Conservation (phyloP, 1,140 invertebrate genomes). For the Papilio polyxenes region DNA sequence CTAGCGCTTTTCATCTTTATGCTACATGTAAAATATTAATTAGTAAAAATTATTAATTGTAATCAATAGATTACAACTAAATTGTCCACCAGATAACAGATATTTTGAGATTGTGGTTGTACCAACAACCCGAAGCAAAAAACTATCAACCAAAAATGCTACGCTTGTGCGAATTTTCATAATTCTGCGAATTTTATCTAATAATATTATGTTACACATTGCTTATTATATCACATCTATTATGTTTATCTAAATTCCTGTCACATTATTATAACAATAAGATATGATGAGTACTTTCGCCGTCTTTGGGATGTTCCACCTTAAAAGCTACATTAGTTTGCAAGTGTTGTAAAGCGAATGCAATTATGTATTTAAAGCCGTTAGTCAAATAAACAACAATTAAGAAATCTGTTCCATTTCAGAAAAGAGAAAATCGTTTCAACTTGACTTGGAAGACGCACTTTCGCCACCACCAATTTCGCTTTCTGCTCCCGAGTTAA, state of each 20-base stretch:
- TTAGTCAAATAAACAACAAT: not conserved
- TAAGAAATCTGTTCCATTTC: conserved; percentile 51
- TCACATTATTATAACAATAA: too few species aligned
- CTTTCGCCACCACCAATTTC: conserved; percentile 88
- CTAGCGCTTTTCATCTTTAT: conserved; percentile 12
- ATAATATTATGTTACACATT: not conserved
- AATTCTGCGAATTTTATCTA: not conserved
- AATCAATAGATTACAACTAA: conserved; percentile 31
- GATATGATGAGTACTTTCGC: too few species aligned
- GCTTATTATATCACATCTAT: not conserved
- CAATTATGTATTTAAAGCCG: not conserved
- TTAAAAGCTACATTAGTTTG: not conserved
- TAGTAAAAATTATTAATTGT: too few species aligned
- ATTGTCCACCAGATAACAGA: conserved; percentile 41
- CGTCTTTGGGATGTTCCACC: too few species aligned
- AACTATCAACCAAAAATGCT: not conserved
- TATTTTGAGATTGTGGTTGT: conserved; percentile 43
- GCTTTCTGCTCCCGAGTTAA: conserved; percentile 88
- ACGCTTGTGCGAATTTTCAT: not conserved
- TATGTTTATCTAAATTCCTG: too few species aligned
- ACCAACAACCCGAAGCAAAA: not conserved
- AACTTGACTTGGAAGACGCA: conserved; percentile 83
- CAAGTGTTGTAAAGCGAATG: not conserved
- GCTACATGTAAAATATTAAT: not conserved
- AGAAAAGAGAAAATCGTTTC: conserved; percentile 82